Base-by-base conservation (phyloP, 2,888 invertebrate species). In the Saturnia pavonia region DNA sequence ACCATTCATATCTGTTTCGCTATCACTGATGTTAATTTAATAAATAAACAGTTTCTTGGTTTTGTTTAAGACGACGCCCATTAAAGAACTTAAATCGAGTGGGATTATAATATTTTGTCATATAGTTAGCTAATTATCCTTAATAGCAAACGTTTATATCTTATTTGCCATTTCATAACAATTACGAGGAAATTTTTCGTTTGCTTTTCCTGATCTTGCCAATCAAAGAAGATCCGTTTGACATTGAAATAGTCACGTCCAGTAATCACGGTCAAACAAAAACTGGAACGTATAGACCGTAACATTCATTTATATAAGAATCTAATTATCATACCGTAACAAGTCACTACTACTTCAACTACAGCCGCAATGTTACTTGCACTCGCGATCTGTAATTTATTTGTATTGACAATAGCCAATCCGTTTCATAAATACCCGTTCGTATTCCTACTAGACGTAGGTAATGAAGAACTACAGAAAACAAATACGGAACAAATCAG, bases 401-500 rank as follows among this genome's bases (percentile, higher is more conserved):
- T 83, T 71, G 77, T 81, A 67, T 72, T 86, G 19, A 77, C 79
- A 34, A 72, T 80, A 14, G 89, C 88, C 1, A 90, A 85, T 80
- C 91, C 94, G 11, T 89, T 91, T 69, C 91, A 91, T 74, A 91
- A 91, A 76, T 93, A 92, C 71, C 94, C 94, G 1, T 92, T 86
- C 74, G 88, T 90, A 66, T 94, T 92, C 73, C 78, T 93, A 43
- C 80, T 94, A 34, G 94, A 94, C 75, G 84, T 93, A 67, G 94
- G 94, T 67, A 94, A 94, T 87, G 94, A 94, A 89, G 93, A 92
- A 79, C 74, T 93, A 42, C 82, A 91, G 72, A 89, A 89, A 67
- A 86, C 88, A 3, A 88, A 84, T 69, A 81, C 89, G n/a, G 91
- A 92, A 77, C 92, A 93, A 74, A 88, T 93, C 67, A 86, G 91